Evolutionary conservation across 2,113 vertebrate genomes (phyloP).

Genomic region (Microcebus jonahi): DNA sequence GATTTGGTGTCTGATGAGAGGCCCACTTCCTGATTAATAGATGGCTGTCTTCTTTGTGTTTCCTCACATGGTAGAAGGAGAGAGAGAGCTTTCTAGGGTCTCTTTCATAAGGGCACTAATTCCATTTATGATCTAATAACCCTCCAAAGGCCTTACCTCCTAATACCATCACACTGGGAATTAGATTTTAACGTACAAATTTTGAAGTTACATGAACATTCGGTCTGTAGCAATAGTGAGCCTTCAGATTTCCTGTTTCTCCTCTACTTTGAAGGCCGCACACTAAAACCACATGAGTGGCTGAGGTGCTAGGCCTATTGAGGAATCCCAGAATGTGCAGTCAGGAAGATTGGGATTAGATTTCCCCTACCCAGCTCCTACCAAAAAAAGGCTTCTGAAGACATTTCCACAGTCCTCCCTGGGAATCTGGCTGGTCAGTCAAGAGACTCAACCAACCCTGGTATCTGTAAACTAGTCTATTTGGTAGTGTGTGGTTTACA

Average conservation of each 20-base stretch:
- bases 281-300: neutral
- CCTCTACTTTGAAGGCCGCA: neutral
- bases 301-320: neutral
- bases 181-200: neutral
- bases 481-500: neutral
- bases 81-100: neutral
- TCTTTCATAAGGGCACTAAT: neutral
- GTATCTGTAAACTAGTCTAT: neutral
- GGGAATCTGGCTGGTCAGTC: neutral
- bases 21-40: neutral
- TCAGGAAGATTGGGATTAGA: neutral
- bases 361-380: neutral
- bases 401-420: neutral
- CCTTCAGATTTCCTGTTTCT: neutral
- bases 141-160: neutral
- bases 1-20: neutral
- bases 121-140: neutral
- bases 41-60: neutral
- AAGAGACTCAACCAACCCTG: neutral
- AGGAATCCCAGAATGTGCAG: neutral
- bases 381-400: neutral
- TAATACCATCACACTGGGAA: neutral
- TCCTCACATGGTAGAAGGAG: neutral
- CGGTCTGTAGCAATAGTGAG: neutral
- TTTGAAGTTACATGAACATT: neutral